A percentile compares a stretch with the other conserved stretches of the same genome.
These are phyloP conservation scores for Parauchenoglanis punctatus DNA, from an alignment of 2,797 vertebrate genomes.

Conservation along the genomic window DNA sequence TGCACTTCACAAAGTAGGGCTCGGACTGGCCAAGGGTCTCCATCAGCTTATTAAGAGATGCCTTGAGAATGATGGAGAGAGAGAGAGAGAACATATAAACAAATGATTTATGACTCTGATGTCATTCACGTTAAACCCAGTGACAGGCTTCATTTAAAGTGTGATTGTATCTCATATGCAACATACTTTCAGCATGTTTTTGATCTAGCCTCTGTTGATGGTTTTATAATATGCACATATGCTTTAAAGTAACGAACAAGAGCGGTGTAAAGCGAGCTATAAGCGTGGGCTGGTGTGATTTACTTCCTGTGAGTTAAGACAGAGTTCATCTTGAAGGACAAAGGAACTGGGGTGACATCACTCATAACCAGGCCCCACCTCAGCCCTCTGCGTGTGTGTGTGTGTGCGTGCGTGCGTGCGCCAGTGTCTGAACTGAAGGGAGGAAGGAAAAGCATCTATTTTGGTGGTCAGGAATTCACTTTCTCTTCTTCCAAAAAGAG, in stretches of 20 bases:
- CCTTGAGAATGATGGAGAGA: conserved; percentile 68
- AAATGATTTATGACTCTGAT: neutral
- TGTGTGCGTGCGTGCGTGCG: neutral
- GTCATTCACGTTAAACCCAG: neutral
- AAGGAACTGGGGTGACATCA: neutral
- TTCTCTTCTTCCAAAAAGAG: conserved; percentile 67
- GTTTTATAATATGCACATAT: neutral
- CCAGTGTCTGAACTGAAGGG: conserved; percentile 16
- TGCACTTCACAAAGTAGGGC: conserved; percentile 98
- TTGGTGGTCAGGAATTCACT: conserved; percentile 69
- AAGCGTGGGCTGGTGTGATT: neutral
- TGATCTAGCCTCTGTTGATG: neutral
- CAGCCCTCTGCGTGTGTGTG: neutral
- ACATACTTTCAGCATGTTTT: neutral
- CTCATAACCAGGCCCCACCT: neutral
- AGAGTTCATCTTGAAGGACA: conserved; percentile 18
- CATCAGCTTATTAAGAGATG: conserved; percentile 96
- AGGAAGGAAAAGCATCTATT: conserved; percentile 55
- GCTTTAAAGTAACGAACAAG: neutral
- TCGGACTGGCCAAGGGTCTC: conserved; percentile 96
- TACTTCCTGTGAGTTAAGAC: conserved; percentile 12
- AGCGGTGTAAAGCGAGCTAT: neutral
- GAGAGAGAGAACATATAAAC: conserved; percentile 7
- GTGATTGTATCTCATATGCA: neutral
- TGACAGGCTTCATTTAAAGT: neutral